Percentiles rank a stretch among this genome's conserved stretches.
Conservation (phyloP, 2,797 vertebrate genomes). For the Rhinatrema bivittatum region DNA sequence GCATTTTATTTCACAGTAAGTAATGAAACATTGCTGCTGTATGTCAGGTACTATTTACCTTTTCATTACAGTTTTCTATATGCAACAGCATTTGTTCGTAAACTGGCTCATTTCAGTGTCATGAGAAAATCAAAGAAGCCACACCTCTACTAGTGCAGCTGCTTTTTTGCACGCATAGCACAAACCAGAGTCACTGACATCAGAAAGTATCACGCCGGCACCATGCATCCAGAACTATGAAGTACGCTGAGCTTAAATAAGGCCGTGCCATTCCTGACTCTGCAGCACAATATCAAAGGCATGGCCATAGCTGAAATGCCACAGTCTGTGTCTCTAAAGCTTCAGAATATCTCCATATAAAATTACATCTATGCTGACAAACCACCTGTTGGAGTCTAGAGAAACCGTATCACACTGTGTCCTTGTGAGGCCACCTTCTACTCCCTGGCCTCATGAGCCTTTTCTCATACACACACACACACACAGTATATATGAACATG, state of each 20-base stretch:
- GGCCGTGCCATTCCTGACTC: conserved; percentile 23
- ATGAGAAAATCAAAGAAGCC: conserved; percentile 27
- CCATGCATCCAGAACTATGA: conserved; percentile 6
- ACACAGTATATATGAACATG: no score
- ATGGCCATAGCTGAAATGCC: conserved; percentile 46
- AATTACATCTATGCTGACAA: conserved; percentile 57
- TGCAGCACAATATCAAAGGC: conserved; percentile 46
- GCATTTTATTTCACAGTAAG: no score
- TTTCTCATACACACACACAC: no score
- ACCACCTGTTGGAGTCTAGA: conserved; percentile 54
- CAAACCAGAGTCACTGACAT: conserved; percentile 2
- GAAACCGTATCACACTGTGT: conserved; percentile 36
- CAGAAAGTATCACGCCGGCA: conserved; percentile 19
- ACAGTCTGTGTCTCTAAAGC: conserved; percentile 42
- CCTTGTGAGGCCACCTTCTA: conserved; percentile 40
- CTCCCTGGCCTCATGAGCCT: conserved; percentile 6
- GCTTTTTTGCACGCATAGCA: conserved; percentile 8
- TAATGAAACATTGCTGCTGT: no score
- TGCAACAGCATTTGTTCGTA: no score
- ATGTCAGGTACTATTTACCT: no score
- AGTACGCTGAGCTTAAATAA: conserved; percentile 28
- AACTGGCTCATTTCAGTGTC: neutral
- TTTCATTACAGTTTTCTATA: no score
- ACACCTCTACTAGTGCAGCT: conserved; percentile 23
- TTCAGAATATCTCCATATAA: conserved; percentile 55